Percentiles rank a stretch among this genome's conserved stretches.
phyloP scores from a whole-genome alignment of 2,797 vertebrate genomes.

The Centropyge bicolor region DNA sequence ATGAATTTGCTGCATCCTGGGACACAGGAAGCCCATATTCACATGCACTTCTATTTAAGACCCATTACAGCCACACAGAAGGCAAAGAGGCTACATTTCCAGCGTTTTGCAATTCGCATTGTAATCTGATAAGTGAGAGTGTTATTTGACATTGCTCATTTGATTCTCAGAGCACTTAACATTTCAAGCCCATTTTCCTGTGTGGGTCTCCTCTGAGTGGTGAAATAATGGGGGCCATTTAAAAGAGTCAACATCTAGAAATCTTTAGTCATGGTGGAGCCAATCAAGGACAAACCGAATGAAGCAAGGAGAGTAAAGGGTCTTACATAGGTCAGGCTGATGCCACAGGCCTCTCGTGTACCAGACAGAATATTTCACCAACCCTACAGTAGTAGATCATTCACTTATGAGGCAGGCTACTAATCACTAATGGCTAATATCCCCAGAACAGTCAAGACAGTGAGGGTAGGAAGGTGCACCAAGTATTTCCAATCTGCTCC shows the following conservation, averaged over 20 bases:
- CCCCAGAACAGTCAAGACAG: constrained; percentile 87
- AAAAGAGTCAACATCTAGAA: constrained; percentile 45
- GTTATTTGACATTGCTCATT: constrained; percentile 59
- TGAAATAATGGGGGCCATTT: constrained; percentile 53
- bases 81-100: constrained; percentile 34
- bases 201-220: constrained; percentile 72
- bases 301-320: constrained; percentile 84
- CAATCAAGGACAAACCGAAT: constrained; percentile 60
- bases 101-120: constrained; percentile 42
- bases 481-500: constrained; percentile 81
- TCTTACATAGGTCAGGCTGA: constrained; percentile 89
- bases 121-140: constrained; percentile 39
- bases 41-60: constrained; percentile 91
- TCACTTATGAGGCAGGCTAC: constrained; percentile 84
- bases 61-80: constrained; percentile 85
- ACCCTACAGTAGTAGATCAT: constrained; percentile 84
- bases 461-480: constrained; percentile 86
- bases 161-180: constrained; percentile 59
- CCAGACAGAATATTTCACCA: constrained; percentile 88
- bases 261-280: constrained; percentile 36
- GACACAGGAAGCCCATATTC: constrained; percentile 89
- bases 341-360: constrained; percentile 89
- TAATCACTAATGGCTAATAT: constrained; percentile 76
- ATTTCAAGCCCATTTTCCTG: constrained; percentile 71
- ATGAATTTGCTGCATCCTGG: constrained; percentile 86